Evolutionary conservation across 2,888 invertebrate genomes (phyloP), one percentile per base, ranked within the genome.

Genomic region (Marronus borbonicus): DNA sequence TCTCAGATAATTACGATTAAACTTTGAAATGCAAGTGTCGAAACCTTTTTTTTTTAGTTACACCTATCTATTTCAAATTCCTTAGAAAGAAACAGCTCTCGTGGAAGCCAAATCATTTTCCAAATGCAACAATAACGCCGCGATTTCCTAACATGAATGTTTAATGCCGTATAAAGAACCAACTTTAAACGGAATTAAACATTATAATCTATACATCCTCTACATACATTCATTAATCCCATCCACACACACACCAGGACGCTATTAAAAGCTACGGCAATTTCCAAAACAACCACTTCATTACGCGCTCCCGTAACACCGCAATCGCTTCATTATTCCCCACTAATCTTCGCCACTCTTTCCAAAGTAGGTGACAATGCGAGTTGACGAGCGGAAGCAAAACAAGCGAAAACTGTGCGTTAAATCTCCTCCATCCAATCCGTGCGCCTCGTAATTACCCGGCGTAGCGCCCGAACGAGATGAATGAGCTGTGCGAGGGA

Each of bases 401-500:
- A 76, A 66, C 79, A 76, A 72, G 64, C 76, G 74, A 77, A 77
- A 79, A 64, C 36, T 49, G 76, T 65, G 76, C 66, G 76, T 74
- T 79, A 65, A 79, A 75, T 74, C 68, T 62, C 50, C 58, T 69
- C 50, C 58, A 70, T 76, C 39, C 60, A 65, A 65, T 75, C 70
- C 66, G 52, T 64, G 44, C 68, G 60, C 68, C 24, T 24, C 24
- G 50, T 68, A 68, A 82, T 83, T 83, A 80, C 81, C 79, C 55
- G 17, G 82, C 78, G 77, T 82, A 82, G 78, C 79, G 80, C 65
- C 44, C 81, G 82, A 83, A 80, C 64, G 80, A 82, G 82, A 83
- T 81, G 80, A 81, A 83, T 82, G 78, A 80, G 78, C 68, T 10
- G 31, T 62, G 31, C 7, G 60, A 39, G 60, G 24, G 60, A 69